Evolutionary conservation across 2,797 vertebrate species (phyloP).

Genomic region (Miichthys miiuy): DNA sequence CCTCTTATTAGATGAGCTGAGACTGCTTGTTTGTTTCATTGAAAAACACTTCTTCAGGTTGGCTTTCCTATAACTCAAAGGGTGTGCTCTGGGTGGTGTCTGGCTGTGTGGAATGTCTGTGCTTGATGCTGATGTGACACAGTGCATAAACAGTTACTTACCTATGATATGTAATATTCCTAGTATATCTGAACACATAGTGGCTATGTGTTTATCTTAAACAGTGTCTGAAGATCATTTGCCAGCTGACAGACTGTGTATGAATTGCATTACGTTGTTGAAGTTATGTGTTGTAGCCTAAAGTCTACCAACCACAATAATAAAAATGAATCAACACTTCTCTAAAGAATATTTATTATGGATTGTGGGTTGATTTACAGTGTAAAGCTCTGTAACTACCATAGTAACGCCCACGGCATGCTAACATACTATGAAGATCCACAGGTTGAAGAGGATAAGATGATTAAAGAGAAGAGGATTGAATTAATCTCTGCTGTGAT

Average conservation of each 20-base stretch:
- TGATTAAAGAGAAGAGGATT: conserved; percentile 65
- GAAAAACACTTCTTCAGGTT: no score
- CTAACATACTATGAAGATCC: neutral
- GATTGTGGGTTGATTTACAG: neutral
- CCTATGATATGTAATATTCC: no score
- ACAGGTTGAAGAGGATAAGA: conserved; percentile 42
- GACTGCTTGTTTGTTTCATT: no score
- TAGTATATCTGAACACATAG: no score
- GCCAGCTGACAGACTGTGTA: neutral
- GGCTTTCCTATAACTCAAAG: no score
- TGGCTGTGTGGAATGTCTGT: no score
- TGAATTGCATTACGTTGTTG: neutral
- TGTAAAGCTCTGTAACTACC: neutral
- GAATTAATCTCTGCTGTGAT: conserved; percentile 62
- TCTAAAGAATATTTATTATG: neutral
- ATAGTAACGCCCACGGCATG: neutral
- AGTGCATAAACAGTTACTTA: no score
- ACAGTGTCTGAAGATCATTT: neutral
- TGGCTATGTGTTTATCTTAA: neutral
- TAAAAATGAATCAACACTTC: neutral
- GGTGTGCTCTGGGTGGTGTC: no score
- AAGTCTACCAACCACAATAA: neutral
- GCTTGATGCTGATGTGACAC: no score
- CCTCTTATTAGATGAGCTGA: no score
- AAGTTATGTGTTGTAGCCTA: neutral